phyloP scores from a whole-genome alignment of 2,113 vertebrate species.

The Stercorarius parasiticus region DNA sequence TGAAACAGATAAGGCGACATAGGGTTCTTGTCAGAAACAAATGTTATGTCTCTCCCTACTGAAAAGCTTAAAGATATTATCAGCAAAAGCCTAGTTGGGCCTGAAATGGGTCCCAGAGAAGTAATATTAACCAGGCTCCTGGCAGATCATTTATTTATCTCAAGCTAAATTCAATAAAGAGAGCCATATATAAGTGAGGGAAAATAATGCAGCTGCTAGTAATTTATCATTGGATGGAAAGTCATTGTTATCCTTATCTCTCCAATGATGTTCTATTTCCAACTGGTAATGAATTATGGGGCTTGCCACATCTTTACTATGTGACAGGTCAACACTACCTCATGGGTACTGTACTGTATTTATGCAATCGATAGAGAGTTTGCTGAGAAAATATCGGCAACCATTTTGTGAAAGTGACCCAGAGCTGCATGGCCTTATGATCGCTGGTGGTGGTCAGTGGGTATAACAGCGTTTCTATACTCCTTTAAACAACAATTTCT shows the following conservation, averaged over 20 bases:
- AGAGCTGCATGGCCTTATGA: background rate
- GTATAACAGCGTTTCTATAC: background rate
- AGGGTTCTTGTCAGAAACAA: slow-evolving; percentile 84
- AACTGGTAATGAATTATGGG: slow-evolving; percentile 82
- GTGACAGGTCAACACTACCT: slow-evolving; percentile 69
- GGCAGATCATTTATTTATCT: slow-evolving; percentile 93
- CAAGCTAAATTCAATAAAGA: slow-evolving; percentile 91
- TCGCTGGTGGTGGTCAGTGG: background rate
- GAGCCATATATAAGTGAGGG: slow-evolving; percentile 87
- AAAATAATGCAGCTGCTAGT: slow-evolving; percentile 86
- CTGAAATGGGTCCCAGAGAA: slow-evolving; percentile 80
- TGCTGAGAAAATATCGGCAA: slow-evolving; percentile 48
- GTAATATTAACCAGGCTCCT: slow-evolving; percentile 87
- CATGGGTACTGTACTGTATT: slow-evolving; percentile 66
- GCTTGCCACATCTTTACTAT: slow-evolving; percentile 74
- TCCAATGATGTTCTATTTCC: slow-evolving; percentile 85
- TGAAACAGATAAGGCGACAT: slow-evolving; percentile 83
- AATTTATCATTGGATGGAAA: slow-evolving; percentile 89
- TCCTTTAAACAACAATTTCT: background rate
- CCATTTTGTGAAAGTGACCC: slow-evolving; percentile 37
- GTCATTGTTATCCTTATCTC: slow-evolving; percentile 89
- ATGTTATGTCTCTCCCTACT: slow-evolving; percentile 80
- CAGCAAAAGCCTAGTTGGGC: slow-evolving; percentile 76
- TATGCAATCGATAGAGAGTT: slow-evolving; percentile 63
- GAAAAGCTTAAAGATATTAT: slow-evolving; percentile 83